Percentiles rank a stretch among this genome's conserved stretches.
Evolutionary conservation across 2,797 vertebrate genomes (phyloP).

Genomic region (Acanthopagrus latus): DNA sequence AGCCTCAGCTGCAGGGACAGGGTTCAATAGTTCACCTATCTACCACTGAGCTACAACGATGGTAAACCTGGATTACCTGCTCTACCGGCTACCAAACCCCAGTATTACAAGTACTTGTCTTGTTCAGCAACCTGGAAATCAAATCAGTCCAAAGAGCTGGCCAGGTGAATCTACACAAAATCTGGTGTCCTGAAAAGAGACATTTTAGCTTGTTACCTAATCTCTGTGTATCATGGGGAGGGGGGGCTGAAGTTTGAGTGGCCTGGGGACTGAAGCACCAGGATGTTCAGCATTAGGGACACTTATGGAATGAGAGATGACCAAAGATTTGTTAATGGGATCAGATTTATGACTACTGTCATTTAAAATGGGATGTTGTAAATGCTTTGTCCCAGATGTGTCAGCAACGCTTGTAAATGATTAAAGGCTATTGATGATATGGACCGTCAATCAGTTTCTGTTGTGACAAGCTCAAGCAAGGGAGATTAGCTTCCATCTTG

Average conservation of each 20-base stretch:
- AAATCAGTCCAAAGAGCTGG: constrained; percentile 59
- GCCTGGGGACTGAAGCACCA: constrained; percentile 14
- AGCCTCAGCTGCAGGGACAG: constrained; percentile 74
- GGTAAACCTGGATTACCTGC: constrained; percentile 81
- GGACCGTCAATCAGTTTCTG: constrained; percentile 51
- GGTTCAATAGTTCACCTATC: constrained; percentile 81
- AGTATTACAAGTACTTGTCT: constrained; percentile 71
- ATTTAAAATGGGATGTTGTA: constrained; percentile 52
- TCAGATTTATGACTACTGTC: constrained; percentile 53
- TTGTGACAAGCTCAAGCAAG: constrained; percentile 41
- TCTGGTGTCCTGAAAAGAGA: constrained; percentile 39
- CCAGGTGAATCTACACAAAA: constrained; percentile 47
- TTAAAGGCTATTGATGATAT: constrained; percentile 57
- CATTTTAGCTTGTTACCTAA: not conserved
- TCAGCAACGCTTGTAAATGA: constrained; percentile 44
- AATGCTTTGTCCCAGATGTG: constrained; percentile 57
- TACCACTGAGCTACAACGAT: constrained; percentile 76
- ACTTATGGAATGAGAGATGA: constrained; percentile 29
- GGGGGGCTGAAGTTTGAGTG: constrained; percentile 8
- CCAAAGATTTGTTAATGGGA: constrained; percentile 30
- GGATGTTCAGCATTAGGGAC: not conserved
- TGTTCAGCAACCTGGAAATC: constrained; percentile 72
- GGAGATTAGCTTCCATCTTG: constrained; percentile 29
- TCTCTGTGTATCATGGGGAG: not conserved
- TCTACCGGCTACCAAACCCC: constrained; percentile 64